Evolutionary conservation across 2,797 vertebrate species (phyloP), one percentile per base, ranked within the genome.

Genomic region (Sparus aurata): DNA sequence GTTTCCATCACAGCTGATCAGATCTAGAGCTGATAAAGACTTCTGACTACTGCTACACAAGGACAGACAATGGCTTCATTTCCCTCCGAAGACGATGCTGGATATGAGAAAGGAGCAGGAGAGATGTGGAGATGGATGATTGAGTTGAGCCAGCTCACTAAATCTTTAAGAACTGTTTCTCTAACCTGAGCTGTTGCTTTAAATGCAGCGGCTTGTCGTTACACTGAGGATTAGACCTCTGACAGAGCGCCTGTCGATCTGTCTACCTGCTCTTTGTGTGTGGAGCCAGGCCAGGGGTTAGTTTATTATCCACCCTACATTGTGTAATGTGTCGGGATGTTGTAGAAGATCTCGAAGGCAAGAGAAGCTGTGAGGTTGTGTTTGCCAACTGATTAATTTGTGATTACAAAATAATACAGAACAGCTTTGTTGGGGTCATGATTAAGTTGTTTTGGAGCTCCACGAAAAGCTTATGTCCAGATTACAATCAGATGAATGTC

Each of bases 161-260:
- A 80, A 80, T 62, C 73, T 73, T 58, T 90, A 85, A 87, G 85
- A 38, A 85, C 87, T 89, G 88, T 87, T 92, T 88, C 86, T 88
- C 84, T 89, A 91, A 91, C 82, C 77, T 79, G 82, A 89, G 84
- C 83, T 80, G 86, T 89, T 91, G 85, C 90, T 93, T 92, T 86
- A 90, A 85, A 90, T 92, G 87, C 91, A 84, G 86, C 84, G 82
- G 47, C 80, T 87, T 82, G 85, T 87, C 46, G 75, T 93, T 91
- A 86, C 82, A 78, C 65, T 72, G 65, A 73, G 80, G 83, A 90
- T 87, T 82, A 87, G 75, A 65, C 73, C 83, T 46, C 66, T 66
- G 80, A 85, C 75, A 77, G 81, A 80, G 50, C 55, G 58, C 69
- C 59, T 88, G 87, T 91, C 72, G 88, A 91, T 90, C 64, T 75